Conservation (phyloP, 2,888 invertebrate genomes). For the Chesias legatella region DNA sequence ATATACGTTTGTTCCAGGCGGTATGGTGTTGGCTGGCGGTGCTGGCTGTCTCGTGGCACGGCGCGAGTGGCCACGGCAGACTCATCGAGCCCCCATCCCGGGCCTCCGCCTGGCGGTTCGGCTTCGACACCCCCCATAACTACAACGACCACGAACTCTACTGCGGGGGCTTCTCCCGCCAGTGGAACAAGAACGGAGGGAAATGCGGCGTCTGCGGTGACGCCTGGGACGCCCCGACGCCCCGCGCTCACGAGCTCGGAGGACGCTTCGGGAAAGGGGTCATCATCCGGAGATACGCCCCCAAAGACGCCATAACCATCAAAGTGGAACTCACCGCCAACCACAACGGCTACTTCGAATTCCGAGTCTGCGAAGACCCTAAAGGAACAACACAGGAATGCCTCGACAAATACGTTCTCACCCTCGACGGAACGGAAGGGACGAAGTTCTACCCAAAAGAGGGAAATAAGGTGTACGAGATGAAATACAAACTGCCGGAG, state of each 20-base stretch:
- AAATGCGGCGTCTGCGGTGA: conserved; percentile 94
- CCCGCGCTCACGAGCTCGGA: conserved; percentile 90
- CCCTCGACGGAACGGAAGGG: conserved; percentile 71
- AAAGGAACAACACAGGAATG: conserved; percentile 87
- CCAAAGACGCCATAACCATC: conserved; percentile 84
- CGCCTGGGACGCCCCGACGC: conserved; percentile 86
- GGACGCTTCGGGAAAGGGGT: conserved; percentile 91
- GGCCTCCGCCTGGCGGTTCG: conserved; percentile 93
- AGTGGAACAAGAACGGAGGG: conserved; percentile 89
- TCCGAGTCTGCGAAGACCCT: conserved; percentile 88
- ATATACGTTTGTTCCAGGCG: conserved; percentile 54
- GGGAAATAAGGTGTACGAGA: conserved; percentile 89
- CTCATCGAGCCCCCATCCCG: conserved; percentile 92
- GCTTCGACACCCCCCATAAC: conserved; percentile 92
- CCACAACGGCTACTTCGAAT: conserved; percentile 93
- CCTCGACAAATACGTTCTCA: conserved; percentile 85
- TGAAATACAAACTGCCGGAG: conserved; percentile 82
- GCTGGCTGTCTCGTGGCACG: conserved; percentile 44
- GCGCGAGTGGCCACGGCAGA: conserved; percentile 83
- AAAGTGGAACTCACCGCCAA: conserved; percentile 93
- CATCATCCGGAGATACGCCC: conserved; percentile 88
- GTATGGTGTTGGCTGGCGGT: conserved; percentile 58
- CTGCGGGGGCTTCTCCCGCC: conserved; percentile 92
- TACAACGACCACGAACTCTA: conserved; percentile 94
- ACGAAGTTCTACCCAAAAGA: conserved; percentile 87